Percentiles rank a stretch among this genome's conserved stretches.
phyloP scores from a whole-genome alignment of 2,797 vertebrate species.

The Adelosebastes latens region DNA sequence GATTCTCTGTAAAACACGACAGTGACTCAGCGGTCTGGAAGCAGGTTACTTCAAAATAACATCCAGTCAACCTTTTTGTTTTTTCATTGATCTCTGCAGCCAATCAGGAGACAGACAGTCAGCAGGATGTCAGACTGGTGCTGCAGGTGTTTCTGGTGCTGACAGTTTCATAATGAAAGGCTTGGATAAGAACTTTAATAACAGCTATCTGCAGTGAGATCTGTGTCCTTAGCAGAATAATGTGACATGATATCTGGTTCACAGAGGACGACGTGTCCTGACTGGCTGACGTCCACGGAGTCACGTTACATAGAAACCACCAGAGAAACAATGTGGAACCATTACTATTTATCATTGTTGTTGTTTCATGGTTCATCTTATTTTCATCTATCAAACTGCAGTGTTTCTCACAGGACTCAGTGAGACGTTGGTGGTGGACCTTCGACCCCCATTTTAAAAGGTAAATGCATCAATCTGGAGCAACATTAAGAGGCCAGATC shows the following conservation, averaged over 20 bases:
- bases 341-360: neutral
- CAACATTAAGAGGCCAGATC: no score
- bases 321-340: neutral
- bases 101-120: constrained; percentile 14
- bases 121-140: constrained; percentile 14
- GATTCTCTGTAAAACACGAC: neutral
- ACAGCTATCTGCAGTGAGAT: constrained; percentile 82
- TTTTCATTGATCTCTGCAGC: neutral
- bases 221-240: constrained; percentile 64
- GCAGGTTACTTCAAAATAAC: neutral
- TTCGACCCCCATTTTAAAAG: no score
- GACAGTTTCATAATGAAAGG: constrained; percentile 80
- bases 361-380: neutral
- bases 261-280: constrained; percentile 3
- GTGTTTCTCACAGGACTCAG: no score
- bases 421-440: no score
- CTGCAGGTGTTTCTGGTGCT: neutral
- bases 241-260: constrained; percentile 54
- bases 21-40: neutral
- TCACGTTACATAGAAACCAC: neutral
- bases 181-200: constrained; percentile 95
- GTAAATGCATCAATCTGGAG: no score
- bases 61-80: neutral
- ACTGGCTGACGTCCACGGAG: neutral
- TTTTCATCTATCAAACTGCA: no score